Evolutionary conservation across 1,140 invertebrate genomes (phyloP).

Genomic region (Drusus annulatus): DNA sequence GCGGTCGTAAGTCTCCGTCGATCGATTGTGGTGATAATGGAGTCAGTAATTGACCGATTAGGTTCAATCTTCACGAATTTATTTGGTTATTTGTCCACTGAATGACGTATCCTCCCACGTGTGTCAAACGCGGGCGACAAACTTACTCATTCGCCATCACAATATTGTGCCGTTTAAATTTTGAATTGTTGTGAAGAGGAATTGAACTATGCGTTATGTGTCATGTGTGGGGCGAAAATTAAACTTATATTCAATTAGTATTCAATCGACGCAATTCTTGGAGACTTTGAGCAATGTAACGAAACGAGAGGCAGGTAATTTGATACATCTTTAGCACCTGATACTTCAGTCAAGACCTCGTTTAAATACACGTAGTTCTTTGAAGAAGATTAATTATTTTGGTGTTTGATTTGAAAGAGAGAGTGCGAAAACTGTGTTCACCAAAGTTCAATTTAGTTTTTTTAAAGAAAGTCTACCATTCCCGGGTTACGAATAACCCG

Average conservation of each 20-base stretch:
- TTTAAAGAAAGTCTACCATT: too few species aligned
- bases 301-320: not conserved
- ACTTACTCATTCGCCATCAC: too few species aligned
- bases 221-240: constrained; percentile 5
- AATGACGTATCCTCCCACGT: constrained; percentile 9
- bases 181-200: not conserved
- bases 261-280: not conserved
- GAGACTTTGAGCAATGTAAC: constrained; percentile 5
- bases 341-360: too few species aligned
- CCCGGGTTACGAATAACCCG: too few species aligned
- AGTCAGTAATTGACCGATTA: constrained; percentile 6
- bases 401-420: too few species aligned
- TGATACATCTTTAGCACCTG: too few species aligned
- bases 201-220: not conserved
- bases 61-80: constrained; percentile 1
- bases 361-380: too few species aligned
- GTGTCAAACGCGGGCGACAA: not conserved
- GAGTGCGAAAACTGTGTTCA: too few species aligned
- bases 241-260: constrained; percentile 20
- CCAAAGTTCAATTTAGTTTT: too few species aligned
- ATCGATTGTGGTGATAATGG: constrained; percentile 15
- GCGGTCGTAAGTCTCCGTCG: not conserved
- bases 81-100: constrained; percentile 18
- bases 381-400: too few species aligned
- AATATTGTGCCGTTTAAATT: too few species aligned